These are phyloP conservation scores for Yponomeuta sedellus DNA, from an alignment of 2,888 invertebrate genomes.

Conservation along the genomic window DNA sequence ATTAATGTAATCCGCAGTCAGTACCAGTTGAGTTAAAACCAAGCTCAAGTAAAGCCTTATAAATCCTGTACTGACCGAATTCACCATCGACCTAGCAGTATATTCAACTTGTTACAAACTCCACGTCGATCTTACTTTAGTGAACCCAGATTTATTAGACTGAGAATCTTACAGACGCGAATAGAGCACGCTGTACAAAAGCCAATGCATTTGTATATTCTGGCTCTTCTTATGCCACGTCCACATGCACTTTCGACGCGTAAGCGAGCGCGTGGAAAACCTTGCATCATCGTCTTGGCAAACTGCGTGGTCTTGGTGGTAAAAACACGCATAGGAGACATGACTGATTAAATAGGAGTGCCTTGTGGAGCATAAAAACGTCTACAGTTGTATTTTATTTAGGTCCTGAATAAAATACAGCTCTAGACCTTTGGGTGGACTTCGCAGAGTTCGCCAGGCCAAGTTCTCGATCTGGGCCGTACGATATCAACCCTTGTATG, in stretches of 20 bases:
- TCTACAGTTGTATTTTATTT: no score
- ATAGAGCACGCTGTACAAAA: neutral
- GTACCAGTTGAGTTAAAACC: neutral
- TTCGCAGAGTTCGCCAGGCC: no score
- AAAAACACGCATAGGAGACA: no score
- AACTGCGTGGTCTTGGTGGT: no score
- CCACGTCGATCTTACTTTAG: neutral
- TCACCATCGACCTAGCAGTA: neutral
- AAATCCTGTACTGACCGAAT: neutral
- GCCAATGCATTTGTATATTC: neutral
- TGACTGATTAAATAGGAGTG: no score
- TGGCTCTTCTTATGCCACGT: neutral
- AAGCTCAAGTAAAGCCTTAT: neutral
- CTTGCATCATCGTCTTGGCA: neutral
- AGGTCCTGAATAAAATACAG: no score
- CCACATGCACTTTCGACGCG: neutral
- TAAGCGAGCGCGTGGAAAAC: neutral
- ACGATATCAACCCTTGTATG: no score
- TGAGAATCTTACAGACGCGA: neutral
- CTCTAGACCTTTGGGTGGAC: no score
- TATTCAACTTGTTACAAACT: slow-evolving; percentile 1
- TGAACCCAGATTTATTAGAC: neutral
- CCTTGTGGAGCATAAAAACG: no score
- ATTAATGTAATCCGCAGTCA: neutral
- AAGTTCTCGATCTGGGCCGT: no score